These are phyloP conservation scores for Alectura lathami DNA, from an alignment of 2,113 vertebrate genomes.

Conservation along the genomic window DNA sequence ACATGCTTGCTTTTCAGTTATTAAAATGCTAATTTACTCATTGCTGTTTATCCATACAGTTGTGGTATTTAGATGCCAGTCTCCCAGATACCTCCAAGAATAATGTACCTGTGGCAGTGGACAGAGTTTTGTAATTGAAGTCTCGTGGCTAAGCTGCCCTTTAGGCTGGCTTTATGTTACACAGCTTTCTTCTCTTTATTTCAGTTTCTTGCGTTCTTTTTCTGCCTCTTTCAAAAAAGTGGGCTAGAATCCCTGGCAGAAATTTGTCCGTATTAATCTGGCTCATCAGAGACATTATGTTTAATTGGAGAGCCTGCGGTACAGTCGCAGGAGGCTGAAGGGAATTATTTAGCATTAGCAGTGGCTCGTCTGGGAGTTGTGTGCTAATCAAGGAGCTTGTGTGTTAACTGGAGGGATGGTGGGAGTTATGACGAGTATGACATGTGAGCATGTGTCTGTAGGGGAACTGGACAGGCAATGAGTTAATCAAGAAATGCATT, in stretches of 20 bases:
- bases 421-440: constrained; percentile 95
- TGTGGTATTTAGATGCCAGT: neutral
- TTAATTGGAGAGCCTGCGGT: constrained; percentile 86
- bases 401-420: constrained; percentile 84
- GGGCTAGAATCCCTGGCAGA: constrained; percentile 74
- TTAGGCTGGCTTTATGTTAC: neutral
- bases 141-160: neutral
- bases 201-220: constrained; percentile 34
- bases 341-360: constrained; percentile 90
- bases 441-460: constrained; percentile 94
- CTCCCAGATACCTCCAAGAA: neutral
- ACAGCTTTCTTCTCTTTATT: constrained; percentile 40
- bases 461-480: constrained; percentile 91
- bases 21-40: constrained; percentile 35
- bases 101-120: neutral
- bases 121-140: constrained; percentile 19
- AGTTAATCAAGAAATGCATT: constrained; percentile 95
- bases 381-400: constrained; percentile 90
- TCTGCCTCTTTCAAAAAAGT: constrained; percentile 52
- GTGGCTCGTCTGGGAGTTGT: constrained; percentile 87
- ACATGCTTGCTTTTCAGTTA: constrained; percentile 56
- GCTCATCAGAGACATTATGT: constrained; percentile 84
- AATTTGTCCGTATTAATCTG: constrained; percentile 81
- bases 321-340: constrained; percentile 84
- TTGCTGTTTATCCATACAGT: neutral